Conservation (phyloP, 2,797 vertebrate species). For the Pogoniulus pusillus region DNA sequence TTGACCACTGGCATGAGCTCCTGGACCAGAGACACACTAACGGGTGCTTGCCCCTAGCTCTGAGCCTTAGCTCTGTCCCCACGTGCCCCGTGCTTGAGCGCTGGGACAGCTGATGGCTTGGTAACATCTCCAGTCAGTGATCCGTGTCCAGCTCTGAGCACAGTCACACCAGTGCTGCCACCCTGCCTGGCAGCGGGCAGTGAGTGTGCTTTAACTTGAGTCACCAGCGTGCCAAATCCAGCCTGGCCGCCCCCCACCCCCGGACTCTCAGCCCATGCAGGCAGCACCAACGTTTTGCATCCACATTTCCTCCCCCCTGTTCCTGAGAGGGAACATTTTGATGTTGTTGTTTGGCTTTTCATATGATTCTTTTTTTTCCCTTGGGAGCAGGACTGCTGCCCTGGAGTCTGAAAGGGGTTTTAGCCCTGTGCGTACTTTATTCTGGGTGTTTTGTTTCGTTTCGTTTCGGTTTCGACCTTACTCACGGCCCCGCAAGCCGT, state of each 20-base stretch:
- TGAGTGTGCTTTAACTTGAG: not conserved
- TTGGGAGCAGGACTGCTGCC: not conserved
- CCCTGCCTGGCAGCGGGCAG: rapidly evolving
- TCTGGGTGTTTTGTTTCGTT: slow-evolving; percentile 12
- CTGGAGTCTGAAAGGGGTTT: slow-evolving; percentile 24
- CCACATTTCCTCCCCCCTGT: not conserved
- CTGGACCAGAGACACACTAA: rapidly evolving
- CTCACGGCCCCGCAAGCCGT: not conserved
- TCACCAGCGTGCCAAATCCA: rapidly evolving
- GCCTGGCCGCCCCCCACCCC: not conserved
- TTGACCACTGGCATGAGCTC: rapidly evolving
- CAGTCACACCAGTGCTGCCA: rapidly evolving
- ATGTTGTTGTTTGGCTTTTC: not conserved
- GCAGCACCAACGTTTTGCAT: not conserved
- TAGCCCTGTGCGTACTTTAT: not conserved
- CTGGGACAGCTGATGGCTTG: rapidly evolving
- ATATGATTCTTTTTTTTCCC: not conserved
- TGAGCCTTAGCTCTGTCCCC: rapidly evolving
- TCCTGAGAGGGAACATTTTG: not conserved
- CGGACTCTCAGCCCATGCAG: not conserved
- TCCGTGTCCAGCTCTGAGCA: not conserved
- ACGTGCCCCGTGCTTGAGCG: rapidly evolving
- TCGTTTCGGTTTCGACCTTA: slow-evolving; percentile 32
- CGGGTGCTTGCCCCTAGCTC: rapidly evolving
- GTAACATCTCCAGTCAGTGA: not conserved